Evolutionary conservation across 2,797 vertebrate genomes (phyloP), one percentile per base, ranked within the genome.

Genomic region (Hylomyscus alleni): DNA sequence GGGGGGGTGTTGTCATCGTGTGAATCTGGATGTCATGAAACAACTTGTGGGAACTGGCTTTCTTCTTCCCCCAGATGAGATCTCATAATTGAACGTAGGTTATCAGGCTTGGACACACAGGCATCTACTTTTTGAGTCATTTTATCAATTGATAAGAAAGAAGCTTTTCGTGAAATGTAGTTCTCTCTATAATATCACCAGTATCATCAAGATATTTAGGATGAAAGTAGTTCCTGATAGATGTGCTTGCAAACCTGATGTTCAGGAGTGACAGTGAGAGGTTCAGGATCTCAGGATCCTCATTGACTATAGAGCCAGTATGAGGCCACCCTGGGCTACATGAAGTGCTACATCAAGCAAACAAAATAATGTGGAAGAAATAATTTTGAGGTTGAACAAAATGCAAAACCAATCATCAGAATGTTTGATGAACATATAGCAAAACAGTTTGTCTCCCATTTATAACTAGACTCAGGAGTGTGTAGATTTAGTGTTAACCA

Each of bases 201-300:
- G 24, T 54, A 4, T 47, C n/a, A 6, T 73, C 58, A 94, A 90
- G 84, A 77, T 93, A 87, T 58, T 89, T 85, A 93, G 73, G 24
- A 84, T 65, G 4, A 60, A 47, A 75, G 6, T 24, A 54, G 19
- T 29, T 5, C 34, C 22, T 6, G 22, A 11, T 37, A 4, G 34
- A 2, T 29, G 19, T 40, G 22, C 22, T 72, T 56, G 34, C 37
- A 29, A 73, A 54, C 11, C n/a, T 1, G 15, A 19, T 10, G 6
- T 14, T 54, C n/a, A 15, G 34, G n/a, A 56, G 22, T 19, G n/a
- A 29, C 54, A 14, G 0, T 34, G 31, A 72, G n/a, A 56, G 1
- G n/a, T 54, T 29, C 34, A 37, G 65, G 14, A 72, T 9, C 52
- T 56, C 22, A 6, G 29, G 50, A 73, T 15, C 1, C 73, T 20